These are phyloP conservation scores for Stenopsyche tienmushanensis DNA, from an alignment of 1,140 invertebrate genomes.

Conservation along the genomic window DNA sequence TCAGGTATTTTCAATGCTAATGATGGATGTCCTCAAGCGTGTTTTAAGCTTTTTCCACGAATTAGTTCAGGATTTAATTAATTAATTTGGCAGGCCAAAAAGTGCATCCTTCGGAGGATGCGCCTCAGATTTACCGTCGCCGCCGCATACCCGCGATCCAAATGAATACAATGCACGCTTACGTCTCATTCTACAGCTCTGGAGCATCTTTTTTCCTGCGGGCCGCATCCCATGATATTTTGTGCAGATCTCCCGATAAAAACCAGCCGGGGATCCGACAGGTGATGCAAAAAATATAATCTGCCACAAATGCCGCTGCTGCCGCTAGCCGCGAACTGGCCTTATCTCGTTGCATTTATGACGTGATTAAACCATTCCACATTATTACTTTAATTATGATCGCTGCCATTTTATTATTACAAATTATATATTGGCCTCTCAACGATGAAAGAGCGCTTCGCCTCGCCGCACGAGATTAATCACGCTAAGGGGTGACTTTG, in stretches of 20 bases:
- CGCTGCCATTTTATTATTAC: conserved; percentile 5
- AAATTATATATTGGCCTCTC: neutral
- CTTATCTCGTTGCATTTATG: conserved; percentile 6
- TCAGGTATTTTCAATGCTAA: too few species aligned
- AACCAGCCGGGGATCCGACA: neutral
- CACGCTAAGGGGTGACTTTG: too few species aligned
- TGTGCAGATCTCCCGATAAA: neutral
- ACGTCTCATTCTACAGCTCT: neutral
- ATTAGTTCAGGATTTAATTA: too few species aligned
- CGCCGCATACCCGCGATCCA: neutral
- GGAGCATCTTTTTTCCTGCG: neutral
- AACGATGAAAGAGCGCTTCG: too few species aligned
- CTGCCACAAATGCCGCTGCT: neutral
- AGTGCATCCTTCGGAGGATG: too few species aligned
- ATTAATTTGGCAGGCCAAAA: too few species aligned
- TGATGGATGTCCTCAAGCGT: too few species aligned
- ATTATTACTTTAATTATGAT: neutral
- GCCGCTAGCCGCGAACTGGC: neutral
- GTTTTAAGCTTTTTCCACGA: too few species aligned
- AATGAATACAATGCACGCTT: neutral
- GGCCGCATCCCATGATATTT: neutral
- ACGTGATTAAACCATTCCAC: conserved; percentile 5
- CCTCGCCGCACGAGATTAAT: too few species aligned
- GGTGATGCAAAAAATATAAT: neutral
- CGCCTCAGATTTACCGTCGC: too few species aligned